A percentile compares a stretch with the other conserved stretches of the same genome.
These are phyloP conservation scores for Macrosteles quadrilineatus DNA, from an alignment of 1,140 invertebrate genomes.

Conservation along the genomic window DNA sequence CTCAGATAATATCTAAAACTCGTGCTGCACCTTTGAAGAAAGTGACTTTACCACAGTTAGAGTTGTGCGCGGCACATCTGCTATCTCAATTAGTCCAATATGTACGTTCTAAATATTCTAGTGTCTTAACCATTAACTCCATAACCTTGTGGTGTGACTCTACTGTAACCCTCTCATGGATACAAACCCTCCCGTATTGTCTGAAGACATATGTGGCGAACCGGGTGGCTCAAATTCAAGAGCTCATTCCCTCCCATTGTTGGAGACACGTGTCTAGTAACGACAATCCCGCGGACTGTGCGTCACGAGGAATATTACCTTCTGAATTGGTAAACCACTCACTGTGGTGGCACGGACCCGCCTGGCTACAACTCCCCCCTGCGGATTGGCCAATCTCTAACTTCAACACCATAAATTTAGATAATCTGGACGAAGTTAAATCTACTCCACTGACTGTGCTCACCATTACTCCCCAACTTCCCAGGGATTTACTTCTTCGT, in stretches of 20 bases:
- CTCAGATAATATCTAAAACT: neutral
- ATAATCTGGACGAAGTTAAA: too few species aligned
- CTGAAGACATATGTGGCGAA: too few species aligned
- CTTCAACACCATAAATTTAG: too few species aligned
- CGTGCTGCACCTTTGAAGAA: neutral
- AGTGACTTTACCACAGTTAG: neutral
- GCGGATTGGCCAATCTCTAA: too few species aligned
- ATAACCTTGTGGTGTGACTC: too few species aligned
- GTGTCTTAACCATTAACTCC: too few species aligned
- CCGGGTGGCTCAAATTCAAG: neutral
- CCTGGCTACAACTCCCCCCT: neutral
- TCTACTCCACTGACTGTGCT: too few species aligned
- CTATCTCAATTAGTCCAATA: neutral
- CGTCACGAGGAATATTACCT: neutral
- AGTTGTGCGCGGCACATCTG: neutral
- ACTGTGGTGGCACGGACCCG: neutral
- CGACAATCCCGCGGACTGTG: neutral
- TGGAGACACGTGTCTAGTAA: neutral
- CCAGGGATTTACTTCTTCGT: too few species aligned
- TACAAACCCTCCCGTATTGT: too few species aligned
- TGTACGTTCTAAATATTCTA: too few species aligned
- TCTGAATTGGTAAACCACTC: neutral
- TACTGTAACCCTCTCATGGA: too few species aligned
- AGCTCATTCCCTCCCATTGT: neutral
- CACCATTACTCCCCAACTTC: too few species aligned